Conservation (phyloP, 2,113 vertebrate genomes). For the Anolis sagrei region DNA sequence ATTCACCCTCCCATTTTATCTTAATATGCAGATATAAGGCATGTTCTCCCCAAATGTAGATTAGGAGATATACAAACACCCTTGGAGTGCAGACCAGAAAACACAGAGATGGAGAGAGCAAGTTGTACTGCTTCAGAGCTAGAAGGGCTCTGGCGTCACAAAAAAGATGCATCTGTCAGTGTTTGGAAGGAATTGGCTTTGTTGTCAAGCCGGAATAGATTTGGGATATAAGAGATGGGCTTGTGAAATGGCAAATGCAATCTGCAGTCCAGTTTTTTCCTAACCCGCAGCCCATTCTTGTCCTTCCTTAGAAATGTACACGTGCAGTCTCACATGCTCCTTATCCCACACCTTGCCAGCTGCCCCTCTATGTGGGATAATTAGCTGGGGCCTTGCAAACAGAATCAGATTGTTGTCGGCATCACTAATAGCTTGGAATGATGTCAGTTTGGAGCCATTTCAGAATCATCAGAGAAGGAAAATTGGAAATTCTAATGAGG, state of each 20-base stretch:
- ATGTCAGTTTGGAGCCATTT: conserved; percentile 33
- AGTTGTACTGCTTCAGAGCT: neutral
- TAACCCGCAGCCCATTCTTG: conserved; percentile 5
- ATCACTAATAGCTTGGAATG: conserved; percentile 25
- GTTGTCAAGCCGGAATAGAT: neutral
- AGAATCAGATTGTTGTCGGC: conserved; percentile 28
- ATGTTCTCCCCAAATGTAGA: neutral
- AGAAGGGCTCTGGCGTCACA: neutral
- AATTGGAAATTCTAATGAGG: conserved; percentile 9
- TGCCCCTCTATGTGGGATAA: neutral
- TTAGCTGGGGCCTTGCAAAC: conserved; percentile 14
- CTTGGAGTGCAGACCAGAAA: neutral
- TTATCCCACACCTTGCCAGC: conserved; percentile 20
- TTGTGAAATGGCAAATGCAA: conserved; percentile 11
- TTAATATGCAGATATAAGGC: conserved; percentile 15
- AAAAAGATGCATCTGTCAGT: neutral
- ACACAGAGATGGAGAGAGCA: neutral
- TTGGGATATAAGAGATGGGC: neutral
- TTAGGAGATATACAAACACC: neutral
- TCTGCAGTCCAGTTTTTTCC: neutral
- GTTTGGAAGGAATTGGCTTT: conserved; percentile 16
- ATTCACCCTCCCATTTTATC: neutral
- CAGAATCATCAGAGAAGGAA: neutral
- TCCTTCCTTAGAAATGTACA: neutral
- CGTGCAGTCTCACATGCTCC: neutral